phyloP scores from a whole-genome alignment of 2,888 invertebrate species.

The Epicampocera succincta region DNA sequence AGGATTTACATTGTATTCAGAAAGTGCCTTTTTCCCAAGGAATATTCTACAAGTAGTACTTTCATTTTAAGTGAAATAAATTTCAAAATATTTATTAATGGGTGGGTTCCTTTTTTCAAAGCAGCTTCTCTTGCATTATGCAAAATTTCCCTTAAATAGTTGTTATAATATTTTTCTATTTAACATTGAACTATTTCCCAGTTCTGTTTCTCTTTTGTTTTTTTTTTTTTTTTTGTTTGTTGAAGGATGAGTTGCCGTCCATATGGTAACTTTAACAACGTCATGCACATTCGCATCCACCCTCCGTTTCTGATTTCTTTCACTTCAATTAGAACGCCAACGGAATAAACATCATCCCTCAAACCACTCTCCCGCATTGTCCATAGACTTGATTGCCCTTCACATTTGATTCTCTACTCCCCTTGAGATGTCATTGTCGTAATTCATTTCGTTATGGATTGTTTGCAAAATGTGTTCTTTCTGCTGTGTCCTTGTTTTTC shows the following conservation, averaged over 20 bases:
- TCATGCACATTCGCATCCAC: slow-evolving; percentile 15
- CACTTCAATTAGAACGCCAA: slow-evolving; percentile 47
- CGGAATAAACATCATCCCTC: slow-evolving; percentile 37
- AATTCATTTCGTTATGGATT: slow-evolving; percentile 52
- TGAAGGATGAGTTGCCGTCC: slow-evolving; percentile 46
- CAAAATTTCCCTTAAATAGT: too few species aligned
- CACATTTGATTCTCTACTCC: slow-evolving; percentile 14
- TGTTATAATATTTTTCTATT: too few species aligned
- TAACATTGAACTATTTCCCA: too few species aligned
- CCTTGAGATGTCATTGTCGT: slow-evolving; percentile 31
- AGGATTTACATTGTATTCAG: too few species aligned
- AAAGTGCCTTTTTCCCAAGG: too few species aligned
- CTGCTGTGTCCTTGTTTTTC: too few species aligned
- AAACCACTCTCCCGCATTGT: neutral
- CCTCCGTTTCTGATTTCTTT: neutral
- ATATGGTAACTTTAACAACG: slow-evolving; percentile 54
- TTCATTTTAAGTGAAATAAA: too few species aligned
- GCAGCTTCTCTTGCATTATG: too few species aligned
- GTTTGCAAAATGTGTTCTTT: slow-evolving; percentile 32
- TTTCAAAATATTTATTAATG: too few species aligned
- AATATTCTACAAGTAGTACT: too few species aligned
- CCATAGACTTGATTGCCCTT: slow-evolving; percentile 9
- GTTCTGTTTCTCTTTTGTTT: neutral
- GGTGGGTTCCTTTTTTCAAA: too few species aligned
- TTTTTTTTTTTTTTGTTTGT: neutral